A percentile compares a stretch with the other conserved stretches of the same genome.
phyloP scores from a whole-genome alignment of 2,888 invertebrate species.

The Blera fallax region DNA sequence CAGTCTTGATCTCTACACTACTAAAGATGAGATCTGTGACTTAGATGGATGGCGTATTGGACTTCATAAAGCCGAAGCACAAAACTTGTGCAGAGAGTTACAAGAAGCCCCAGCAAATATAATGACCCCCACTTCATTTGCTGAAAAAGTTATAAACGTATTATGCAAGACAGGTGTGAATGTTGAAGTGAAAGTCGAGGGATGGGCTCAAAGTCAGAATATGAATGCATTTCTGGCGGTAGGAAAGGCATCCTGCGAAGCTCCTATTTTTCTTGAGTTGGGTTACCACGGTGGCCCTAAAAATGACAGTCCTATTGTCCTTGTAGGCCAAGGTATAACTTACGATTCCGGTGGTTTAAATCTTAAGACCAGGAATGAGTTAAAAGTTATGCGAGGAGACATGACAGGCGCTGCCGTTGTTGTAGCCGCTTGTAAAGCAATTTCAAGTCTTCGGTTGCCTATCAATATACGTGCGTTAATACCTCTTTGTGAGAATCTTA shows the following conservation, averaged over 20 bases:
- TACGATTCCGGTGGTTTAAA: constrained; percentile 90
- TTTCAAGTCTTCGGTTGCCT: constrained; percentile 87
- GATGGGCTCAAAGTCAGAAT: constrained; percentile 89
- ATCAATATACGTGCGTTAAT: constrained; percentile 88
- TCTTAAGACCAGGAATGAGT: constrained; percentile 82
- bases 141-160: constrained; percentile 84
- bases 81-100: constrained; percentile 88
- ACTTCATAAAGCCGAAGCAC: constrained; percentile 87
- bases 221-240: constrained; percentile 92
- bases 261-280: constrained; percentile 89
- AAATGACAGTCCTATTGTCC: constrained; percentile 86
- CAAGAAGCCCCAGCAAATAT: constrained; percentile 91
- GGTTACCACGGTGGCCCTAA: constrained; percentile 86
- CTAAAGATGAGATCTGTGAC: constrained; percentile 85
- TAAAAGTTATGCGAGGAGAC: constrained; percentile 87
- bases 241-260: constrained; percentile 88
- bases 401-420: constrained; percentile 94
- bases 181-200: constrained; percentile 80
- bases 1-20: constrained; percentile 81
- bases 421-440: constrained; percentile 87
- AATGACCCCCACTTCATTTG: constrained; percentile 90
- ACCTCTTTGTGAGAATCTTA: constrained; percentile 91
- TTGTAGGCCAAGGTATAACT: constrained; percentile 88
- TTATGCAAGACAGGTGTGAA: constrained; percentile 79
- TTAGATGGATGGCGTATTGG: constrained; percentile 88